phyloP scores from a whole-genome alignment of 1,140 invertebrate species.

The Pseudomyrmex pallidus region DNA sequence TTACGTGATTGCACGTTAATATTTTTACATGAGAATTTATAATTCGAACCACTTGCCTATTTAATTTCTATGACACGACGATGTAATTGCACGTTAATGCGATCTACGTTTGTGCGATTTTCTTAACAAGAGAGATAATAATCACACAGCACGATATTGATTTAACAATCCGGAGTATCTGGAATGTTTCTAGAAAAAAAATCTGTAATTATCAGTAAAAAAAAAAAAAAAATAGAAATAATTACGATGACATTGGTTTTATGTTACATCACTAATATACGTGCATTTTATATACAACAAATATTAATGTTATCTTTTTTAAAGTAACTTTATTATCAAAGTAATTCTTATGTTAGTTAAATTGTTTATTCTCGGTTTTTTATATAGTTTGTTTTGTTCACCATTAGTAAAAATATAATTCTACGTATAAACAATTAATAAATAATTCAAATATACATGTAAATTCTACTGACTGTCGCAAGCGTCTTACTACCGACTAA shows the following conservation, averaged over 20 bases:
- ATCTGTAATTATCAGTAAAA: too few species aligned
- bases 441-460: constrained; percentile 19
- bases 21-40: constrained; percentile 1
- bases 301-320: too few species aligned
- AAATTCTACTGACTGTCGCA: constrained; percentile 57
- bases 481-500: constrained; percentile 26
- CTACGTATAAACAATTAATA: too few species aligned
- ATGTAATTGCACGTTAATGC: background rate
- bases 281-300: too few species aligned
- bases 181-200: too few species aligned
- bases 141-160: background rate
- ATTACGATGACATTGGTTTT: background rate
- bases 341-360: too few species aligned
- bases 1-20: background rate
- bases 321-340: too few species aligned
- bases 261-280: background rate
- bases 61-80: constrained; percentile 27
- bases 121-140: background rate
- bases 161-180: too few species aligned
- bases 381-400: too few species aligned
- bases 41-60: background rate
- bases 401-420: too few species aligned
- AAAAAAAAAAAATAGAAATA: background rate
- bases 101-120: background rate
- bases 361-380: too few species aligned